Evolutionary conservation across 2,797 vertebrate genomes (phyloP).

Genomic region (Echiichthys vipera): DNA sequence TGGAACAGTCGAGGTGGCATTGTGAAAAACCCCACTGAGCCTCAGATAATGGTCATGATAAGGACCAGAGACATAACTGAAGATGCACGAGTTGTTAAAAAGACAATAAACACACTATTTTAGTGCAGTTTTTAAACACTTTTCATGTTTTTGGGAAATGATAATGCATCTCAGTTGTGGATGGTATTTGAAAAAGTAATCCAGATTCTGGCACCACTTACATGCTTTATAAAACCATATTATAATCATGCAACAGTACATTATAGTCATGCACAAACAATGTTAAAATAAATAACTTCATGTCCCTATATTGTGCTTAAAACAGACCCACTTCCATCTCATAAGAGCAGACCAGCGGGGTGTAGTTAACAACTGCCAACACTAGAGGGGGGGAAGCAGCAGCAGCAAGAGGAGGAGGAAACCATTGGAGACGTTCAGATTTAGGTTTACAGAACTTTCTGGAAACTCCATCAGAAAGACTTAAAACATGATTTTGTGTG

Average conservation of each 20-base stretch:
- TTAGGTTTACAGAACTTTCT: constrained; percentile 46
- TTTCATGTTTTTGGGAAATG: no score
- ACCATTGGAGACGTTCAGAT: not conserved
- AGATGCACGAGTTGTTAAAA: not conserved
- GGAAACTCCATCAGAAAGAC: constrained; percentile 21
- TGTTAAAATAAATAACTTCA: not conserved
- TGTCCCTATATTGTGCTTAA: not conserved
- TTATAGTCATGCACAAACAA: not conserved
- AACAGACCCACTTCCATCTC: not conserved
- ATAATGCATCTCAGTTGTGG: not conserved
- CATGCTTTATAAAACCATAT: no score
- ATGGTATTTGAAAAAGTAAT: no score
- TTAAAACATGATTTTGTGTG: not conserved
- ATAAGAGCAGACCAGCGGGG: not conserved
- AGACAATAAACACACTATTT: not conserved
- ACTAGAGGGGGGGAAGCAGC: constrained; percentile 69
- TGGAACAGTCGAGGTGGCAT: constrained; percentile 69
- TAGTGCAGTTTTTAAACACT: not conserved
- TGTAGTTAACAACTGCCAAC: constrained; percentile 42
- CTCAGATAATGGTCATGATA: constrained; percentile 30
- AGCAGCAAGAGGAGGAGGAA: no score
- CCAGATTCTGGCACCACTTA: not conserved
- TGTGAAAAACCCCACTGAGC: constrained; percentile 36
- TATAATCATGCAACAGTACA: not conserved
- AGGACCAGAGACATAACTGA: constrained; percentile 9